Evolutionary conservation across 2,797 vertebrate genomes (phyloP).

Genomic region (Silurus lanzhouensis): DNA sequence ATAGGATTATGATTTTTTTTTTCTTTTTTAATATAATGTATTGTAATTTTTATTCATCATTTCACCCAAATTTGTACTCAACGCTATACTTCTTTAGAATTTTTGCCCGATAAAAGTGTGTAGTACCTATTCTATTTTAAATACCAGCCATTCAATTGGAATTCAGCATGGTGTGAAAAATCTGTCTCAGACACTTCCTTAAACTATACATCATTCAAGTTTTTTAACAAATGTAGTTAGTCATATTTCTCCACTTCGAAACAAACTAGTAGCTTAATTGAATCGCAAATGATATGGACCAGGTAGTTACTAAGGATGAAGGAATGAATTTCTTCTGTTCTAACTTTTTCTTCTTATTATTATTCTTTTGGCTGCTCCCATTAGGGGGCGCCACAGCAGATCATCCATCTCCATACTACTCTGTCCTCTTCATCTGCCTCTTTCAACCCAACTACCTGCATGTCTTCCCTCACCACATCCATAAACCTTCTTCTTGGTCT

Average conservation of each 20-base stretch:
- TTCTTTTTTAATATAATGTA: no score
- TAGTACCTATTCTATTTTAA: neutral
- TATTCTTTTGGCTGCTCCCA: no score
- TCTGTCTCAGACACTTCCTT: neutral
- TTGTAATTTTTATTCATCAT: neutral
- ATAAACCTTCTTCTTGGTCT: no score
- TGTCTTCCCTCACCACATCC: no score
- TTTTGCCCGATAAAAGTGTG: neutral
- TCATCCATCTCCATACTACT: no score
- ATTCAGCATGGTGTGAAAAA: neutral
- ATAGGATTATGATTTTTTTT: neutral
- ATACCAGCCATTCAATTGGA: neutral
- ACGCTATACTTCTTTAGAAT: neutral
- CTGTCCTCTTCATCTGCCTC: no score
- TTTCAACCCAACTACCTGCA: no score
- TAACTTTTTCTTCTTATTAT: no score
- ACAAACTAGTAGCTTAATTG: neutral
- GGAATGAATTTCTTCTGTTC: no score
- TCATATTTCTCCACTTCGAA: neutral
- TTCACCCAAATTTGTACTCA: no score
- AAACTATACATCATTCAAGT: neutral
- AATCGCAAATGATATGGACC: neutral
- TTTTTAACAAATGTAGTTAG: neutral
- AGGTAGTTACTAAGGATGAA: neutral
- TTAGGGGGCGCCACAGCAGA: no score